A percentile compares a stretch with the other conserved stretches of the same genome.
Evolutionary conservation across 2,113 vertebrate species (phyloP).

Genomic region (Microtus richardsoni): DNA sequence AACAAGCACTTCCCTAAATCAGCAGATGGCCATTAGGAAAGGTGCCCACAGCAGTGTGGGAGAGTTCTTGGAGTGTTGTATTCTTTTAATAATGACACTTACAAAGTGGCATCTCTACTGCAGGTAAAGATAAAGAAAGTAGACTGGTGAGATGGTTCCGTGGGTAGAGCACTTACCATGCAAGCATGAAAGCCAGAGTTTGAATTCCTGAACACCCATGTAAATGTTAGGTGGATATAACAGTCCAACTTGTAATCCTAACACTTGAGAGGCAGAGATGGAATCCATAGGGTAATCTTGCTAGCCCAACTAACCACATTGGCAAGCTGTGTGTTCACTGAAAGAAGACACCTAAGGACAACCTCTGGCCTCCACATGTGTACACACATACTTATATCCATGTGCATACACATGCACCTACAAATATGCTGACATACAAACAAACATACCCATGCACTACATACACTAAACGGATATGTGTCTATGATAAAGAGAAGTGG

Average conservation of each 20-base stretch:
- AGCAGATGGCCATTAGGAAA: conserved; percentile 84
- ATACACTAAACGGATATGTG: neutral
- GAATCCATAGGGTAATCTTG: neutral
- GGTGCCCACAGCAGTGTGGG: conserved; percentile 78
- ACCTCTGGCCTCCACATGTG: neutral
- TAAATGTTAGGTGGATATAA: neutral
- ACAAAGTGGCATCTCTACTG: conserved; percentile 75
- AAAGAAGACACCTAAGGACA: neutral
- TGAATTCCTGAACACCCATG: neutral
- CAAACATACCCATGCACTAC: neutral
- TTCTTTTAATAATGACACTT: conserved; percentile 78
- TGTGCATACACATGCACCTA: too few species aligned
- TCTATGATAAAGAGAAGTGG: neutral
- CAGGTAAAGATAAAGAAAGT: neutral
- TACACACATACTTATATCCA: neutral
- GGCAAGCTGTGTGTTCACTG: neutral
- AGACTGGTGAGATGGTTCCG: neutral
- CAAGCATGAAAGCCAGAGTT: neutral
- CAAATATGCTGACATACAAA: neutral
- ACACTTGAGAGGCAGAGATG: neutral
- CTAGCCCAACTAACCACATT: neutral
- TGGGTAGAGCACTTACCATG: neutral
- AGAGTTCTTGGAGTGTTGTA: conserved; percentile 67
- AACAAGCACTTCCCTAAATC: conserved; percentile 79
- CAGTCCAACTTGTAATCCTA: neutral